Percentiles rank a stretch among this genome's conserved stretches.
These are phyloP conservation scores for Protodeltote pygarga DNA, from an alignment of 2,888 invertebrate species.

Conservation along the genomic window DNA sequence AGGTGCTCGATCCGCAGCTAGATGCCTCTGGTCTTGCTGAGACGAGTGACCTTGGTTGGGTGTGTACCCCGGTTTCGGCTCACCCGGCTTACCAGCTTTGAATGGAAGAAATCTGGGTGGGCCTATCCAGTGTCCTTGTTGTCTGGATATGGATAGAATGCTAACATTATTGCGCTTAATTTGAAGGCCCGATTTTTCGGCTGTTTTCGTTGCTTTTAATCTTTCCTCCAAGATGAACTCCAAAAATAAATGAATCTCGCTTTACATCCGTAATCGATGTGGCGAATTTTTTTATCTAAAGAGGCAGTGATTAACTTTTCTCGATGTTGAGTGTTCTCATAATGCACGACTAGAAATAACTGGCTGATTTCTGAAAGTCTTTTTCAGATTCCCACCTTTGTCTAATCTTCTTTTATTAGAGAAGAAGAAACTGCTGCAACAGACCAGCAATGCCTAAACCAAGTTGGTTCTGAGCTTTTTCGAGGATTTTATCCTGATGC, in stretches of 20 bases:
- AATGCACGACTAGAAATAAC: conserved; percentile 5
- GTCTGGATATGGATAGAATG: not conserved
- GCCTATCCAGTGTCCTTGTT: not conserved
- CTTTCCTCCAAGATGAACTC: conserved; percentile 1
- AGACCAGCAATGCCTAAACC: too few relatives aligned
- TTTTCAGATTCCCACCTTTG: too few relatives aligned
- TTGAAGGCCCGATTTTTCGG: conserved; percentile 1
- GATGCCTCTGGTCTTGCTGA: too few relatives aligned
- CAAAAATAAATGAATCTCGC: conserved; percentile 1
- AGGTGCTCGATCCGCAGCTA: not conserved
- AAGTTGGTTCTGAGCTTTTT: too few relatives aligned
- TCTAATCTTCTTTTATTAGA: too few relatives aligned
- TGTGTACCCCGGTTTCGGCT: not conserved
- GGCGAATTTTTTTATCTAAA: not conserved
- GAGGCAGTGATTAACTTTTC: not conserved
- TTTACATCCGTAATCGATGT: not conserved
- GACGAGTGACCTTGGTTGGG: too few relatives aligned
- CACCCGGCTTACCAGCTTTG: not conserved
- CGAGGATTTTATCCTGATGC: too few relatives aligned
- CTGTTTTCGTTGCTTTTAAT: conserved; percentile 7
- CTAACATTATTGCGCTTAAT: not conserved
- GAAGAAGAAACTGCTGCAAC: too few relatives aligned
- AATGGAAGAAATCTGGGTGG: conserved; percentile 4
- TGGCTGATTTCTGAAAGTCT: not conserved
- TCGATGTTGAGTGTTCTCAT: not conserved